Evolutionary conservation across 2,888 invertebrate genomes (phyloP).

Genomic region (Galerucella nymphaeae): DNA sequence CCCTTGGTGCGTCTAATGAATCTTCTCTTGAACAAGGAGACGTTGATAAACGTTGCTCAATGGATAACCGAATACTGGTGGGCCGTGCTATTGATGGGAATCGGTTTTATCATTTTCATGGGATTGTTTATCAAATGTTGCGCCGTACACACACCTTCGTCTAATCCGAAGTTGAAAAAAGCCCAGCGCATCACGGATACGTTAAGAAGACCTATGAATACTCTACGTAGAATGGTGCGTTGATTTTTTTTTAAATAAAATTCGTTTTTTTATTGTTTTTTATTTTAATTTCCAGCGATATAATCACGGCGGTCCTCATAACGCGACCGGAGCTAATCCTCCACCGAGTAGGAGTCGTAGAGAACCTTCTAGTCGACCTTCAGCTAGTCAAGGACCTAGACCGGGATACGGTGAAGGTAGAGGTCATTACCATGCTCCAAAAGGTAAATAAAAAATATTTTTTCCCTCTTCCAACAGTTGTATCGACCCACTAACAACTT

Average conservation of each 20-base stretch:
- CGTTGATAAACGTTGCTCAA: conserved; percentile 86
- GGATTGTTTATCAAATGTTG: conserved; percentile 99
- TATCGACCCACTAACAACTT: no score
- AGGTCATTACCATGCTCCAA: conserved; percentile 76
- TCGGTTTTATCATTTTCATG: conserved; percentile 94
- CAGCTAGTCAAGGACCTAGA: conserved; percentile 66
- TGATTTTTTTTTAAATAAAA: not conserved
- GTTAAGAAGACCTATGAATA: conserved; percentile 89
- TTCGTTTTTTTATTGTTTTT: not conserved
- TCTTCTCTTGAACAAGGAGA: conserved; percentile 90
- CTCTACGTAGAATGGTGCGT: conserved; percentile 85
- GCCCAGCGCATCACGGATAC: conserved; percentile 94
- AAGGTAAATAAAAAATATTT: conserved; percentile 67
- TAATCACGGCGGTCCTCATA: conserved; percentile 61
- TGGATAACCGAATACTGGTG: conserved; percentile 98
- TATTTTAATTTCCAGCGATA: conserved; percentile 61
- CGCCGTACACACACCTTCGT: conserved; percentile 99
- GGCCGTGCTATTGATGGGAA: conserved; percentile 91
- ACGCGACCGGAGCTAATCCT: conserved; percentile 58
- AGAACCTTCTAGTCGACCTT: conserved; percentile 61
- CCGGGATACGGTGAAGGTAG: conserved; percentile 79
- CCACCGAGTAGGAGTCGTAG: conserved; percentile 61
- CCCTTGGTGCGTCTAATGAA: conserved; percentile 97
- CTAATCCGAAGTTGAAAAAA: conserved; percentile 97
- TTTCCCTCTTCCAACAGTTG: not conserved